A percentile compares a stretch with the other conserved stretches of the same genome.
Conservation (phyloP, 2,888 invertebrate genomes). For the Chloromyia formosa region DNA sequence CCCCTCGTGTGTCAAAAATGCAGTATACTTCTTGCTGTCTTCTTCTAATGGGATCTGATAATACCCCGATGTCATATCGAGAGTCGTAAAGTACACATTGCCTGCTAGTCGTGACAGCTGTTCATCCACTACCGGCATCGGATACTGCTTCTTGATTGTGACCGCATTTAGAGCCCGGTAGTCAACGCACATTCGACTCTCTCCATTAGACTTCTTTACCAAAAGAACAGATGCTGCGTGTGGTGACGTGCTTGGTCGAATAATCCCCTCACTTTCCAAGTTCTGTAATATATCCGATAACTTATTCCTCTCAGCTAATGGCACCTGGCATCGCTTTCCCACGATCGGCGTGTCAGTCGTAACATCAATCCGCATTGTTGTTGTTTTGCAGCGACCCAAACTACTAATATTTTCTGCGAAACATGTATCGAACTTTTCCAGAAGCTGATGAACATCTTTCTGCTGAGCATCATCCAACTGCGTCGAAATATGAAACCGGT, state of each 20-base stretch:
- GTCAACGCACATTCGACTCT: constrained; percentile 48
- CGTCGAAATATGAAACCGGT: no score
- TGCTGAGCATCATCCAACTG: no score
- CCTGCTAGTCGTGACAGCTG: constrained; percentile 56
- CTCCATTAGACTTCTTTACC: constrained; percentile 26
- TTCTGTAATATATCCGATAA: neutral
- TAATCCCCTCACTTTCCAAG: neutral
- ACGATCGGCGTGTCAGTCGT: neutral
- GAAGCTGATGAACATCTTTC: no score
- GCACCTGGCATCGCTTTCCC: neutral
- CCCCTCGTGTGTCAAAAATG: constrained; percentile 59
- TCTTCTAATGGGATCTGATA: constrained; percentile 58
- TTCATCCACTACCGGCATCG: constrained; percentile 58
- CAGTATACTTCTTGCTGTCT: constrained; percentile 56
- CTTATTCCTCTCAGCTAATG: neutral
- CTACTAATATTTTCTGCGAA: no score
- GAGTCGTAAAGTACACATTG: constrained; percentile 54
- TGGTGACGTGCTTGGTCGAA: constrained; percentile 31
- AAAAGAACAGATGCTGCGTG: constrained; percentile 35
- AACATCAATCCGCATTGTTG: neutral
- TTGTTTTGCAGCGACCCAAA: no score
- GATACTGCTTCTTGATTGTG: constrained; percentile 40
- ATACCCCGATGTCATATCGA: constrained; percentile 57
- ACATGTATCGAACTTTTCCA: no score
- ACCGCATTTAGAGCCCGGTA: constrained; percentile 44